Base-by-base conservation (phyloP, 2,113 vertebrate genomes). In the Grus americana region DNA sequence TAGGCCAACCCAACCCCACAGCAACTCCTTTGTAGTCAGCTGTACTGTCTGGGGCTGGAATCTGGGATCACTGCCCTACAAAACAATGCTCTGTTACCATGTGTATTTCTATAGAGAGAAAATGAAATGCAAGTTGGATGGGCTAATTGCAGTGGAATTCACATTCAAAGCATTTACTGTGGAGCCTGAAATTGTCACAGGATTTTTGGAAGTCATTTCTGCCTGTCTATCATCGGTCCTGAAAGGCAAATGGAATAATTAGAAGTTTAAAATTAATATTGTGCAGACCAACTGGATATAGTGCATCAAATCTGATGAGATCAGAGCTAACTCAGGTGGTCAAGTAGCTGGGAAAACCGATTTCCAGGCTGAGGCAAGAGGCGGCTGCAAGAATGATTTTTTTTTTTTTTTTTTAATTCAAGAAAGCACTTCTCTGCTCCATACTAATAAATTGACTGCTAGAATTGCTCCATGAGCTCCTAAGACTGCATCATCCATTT, bases 131-230 rank as follows among this genome's bases (percentile, higher is more conserved):
- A 80, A 94, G 54, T 83, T 88, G 44, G 17, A 57, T 72, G 44
- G 63, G 50, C 97, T 98, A 98, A 98, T 96, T 98, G 97, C 97
- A 93, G 98, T 98, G 34, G 98, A 98, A 98, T 98, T 98, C 27
- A 94, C 97, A 30, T 98, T 98, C 92, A 98, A 94, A 97, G 98
- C 97, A 97, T 98, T 98, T 82, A 98, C 98, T 88, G 97, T 97
- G 93, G 97, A 98, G 96, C 97, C 97, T 75, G 97, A 98, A 95
- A 98, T 95, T 78, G 88, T 98, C 84, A 98, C 97, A 20, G 98
- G 98, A 96, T 98, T 98, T 96, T 98, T 98, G 81, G 98, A 98
- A 96, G 96, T 97, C 65, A 94, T 95, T 63, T 97, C 96, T n/a
- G 98, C 97, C 95, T 98, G 96, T 84, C 98, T 98, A 22, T 74